Evolutionary conservation across 2,113 vertebrate species (phyloP), one percentile per base, ranked within the genome.

Genomic region (Psilopsiagon aurifrons): DNA sequence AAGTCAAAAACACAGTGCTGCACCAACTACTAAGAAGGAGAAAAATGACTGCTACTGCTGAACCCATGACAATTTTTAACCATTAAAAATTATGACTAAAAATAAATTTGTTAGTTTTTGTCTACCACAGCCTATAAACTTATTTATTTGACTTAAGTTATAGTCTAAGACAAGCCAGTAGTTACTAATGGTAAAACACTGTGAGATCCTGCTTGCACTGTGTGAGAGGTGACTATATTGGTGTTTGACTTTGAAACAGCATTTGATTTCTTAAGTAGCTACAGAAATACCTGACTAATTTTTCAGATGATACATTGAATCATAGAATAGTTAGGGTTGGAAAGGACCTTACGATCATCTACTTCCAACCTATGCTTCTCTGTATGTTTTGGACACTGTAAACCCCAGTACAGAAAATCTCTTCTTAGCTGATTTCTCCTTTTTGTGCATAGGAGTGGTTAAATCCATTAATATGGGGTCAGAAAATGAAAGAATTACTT

Each of bases 401-500:
- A 89, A 89, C 18, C 44, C 47, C 84, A 87, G 33, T 60, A 76
- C 19, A 91, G 57, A 86, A 93, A 73, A 86, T 68, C 25, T 68
- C 31, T 63, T 0, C 0, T 85, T 79, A 93, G 69, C 14, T 68
- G 20, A 31, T 84, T 90, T 92, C 51, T 95, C 70, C 73, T 95
- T 23, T 90, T 79, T 63, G 17, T 79, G 47, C 63, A 44, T 12
- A 57, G 16, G 31, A 46, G 37, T 84, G 49, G 43, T 78, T 93
- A 92, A 92, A 76, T 82, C 71, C 51, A 75, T 90, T 84, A 91
- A 79, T 77, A 83, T 22, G 10, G 71, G 74, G 86, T 44, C 71
- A 94, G 78, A 91, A 96, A 96, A 95, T 91, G 33, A 88, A 96
- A 94, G 46, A 87, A 87, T 83, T 60, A 63, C 86, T 95, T 95